Evolutionary conservation across 2,888 invertebrate species (phyloP).

Genomic region (Agelastica alni): DNA sequence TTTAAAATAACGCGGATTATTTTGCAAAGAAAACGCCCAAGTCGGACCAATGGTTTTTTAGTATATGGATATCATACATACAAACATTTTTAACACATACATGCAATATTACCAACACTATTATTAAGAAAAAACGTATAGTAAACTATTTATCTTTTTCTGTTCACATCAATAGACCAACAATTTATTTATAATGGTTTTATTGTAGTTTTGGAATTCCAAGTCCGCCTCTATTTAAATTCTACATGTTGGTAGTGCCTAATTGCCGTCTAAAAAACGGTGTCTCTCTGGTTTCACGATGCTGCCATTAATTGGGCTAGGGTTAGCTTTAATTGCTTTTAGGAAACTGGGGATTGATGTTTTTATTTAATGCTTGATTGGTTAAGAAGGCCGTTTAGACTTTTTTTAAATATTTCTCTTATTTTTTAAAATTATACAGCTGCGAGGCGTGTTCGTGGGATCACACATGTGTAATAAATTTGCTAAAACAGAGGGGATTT

Average conservation of each 20-base stretch:
- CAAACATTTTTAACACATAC: no score
- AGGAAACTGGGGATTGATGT: conserved; percentile 7
- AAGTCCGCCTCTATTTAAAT: background rate
- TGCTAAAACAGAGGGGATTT: no score
- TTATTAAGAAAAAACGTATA: no score
- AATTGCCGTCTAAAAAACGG: conserved; percentile 14
- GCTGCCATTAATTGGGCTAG: conserved; percentile 15
- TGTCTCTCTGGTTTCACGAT: conserved; percentile 8
- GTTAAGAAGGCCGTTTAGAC: background rate
- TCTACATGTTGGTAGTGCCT: conserved; percentile 5
- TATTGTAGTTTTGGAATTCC: no score
- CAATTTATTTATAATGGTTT: no score
- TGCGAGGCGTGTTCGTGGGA: background rate
- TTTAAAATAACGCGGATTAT: no score
- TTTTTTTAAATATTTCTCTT: background rate
- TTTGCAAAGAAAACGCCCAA: no score
- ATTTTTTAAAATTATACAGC: background rate
- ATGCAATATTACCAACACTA: no score
- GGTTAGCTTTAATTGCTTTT: conserved; percentile 17
- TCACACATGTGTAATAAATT: background rate
- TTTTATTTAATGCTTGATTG: conserved; percentile 5
- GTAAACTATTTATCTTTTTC: no score
- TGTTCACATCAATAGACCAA: no score
- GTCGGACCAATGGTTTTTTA: no score
- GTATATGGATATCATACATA: no score